These are phyloP conservation scores for Phoxinus dragarum DNA, from an alignment of 2,797 vertebrate species.

Conservation along the genomic window DNA sequence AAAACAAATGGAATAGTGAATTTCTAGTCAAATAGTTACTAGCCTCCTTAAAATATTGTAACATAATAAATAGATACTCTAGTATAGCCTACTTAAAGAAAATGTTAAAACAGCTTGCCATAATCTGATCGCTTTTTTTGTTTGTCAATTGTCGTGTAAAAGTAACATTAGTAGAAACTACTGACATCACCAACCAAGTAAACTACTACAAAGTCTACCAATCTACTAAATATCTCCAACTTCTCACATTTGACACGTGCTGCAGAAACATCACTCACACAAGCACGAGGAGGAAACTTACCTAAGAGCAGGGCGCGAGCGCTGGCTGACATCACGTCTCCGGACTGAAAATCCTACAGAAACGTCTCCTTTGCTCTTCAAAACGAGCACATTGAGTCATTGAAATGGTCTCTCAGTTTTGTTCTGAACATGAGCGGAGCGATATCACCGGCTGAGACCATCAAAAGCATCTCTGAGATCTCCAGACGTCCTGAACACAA, in stretches of 20 bases:
- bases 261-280: slow-evolving; percentile 4
- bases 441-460: slow-evolving; percentile 49
- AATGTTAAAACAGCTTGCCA: neutral
- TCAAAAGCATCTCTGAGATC: slow-evolving; percentile 44
- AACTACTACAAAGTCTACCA: slow-evolving; percentile 21
- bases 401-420: slow-evolving; percentile 37
- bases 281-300: slow-evolving; percentile 64
- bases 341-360: slow-evolving; percentile 61
- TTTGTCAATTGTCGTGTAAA: neutral
- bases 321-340: slow-evolving; percentile 65
- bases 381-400: slow-evolving; percentile 58
- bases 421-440: slow-evolving; percentile 3
- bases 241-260: neutral
- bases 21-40: neutral
- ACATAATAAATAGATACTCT: neutral
- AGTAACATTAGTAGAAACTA: slow-evolving; percentile 16
- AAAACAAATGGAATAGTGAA: neutral
- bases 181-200: neutral
- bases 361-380: slow-evolving; percentile 50
- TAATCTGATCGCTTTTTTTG: neutral
- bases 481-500: slow-evolving; percentile 50
- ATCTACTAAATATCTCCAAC: neutral
- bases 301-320: slow-evolving; percentile 62
- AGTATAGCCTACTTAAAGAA: neutral
- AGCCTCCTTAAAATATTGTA: neutral